Conservation (phyloP, 2,888 invertebrate species). For the Acleris literana region DNA sequence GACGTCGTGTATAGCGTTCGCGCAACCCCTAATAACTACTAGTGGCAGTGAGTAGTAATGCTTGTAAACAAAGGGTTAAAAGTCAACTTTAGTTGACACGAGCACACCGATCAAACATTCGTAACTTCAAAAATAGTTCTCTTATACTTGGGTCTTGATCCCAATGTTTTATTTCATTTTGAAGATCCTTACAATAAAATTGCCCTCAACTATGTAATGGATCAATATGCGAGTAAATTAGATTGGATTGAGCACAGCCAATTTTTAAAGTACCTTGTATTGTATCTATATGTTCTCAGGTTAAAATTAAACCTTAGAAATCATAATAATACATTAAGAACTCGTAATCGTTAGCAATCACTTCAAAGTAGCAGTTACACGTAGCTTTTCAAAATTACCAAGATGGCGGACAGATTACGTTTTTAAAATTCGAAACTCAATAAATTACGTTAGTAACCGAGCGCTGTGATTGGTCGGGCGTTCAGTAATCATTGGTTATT, state of each 20-base stretch:
- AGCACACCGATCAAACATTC: too few relatives aligned
- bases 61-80: too few relatives aligned
- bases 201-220: too few relatives aligned
- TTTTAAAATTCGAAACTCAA: conserved; percentile 76
- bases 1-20: too few relatives aligned
- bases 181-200: too few relatives aligned
- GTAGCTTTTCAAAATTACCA: conserved; percentile 70
- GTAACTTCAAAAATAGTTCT: too few relatives aligned
- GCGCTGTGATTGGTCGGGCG: conserved; percentile 63
- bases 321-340: conserved; percentile 46
- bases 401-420: conserved; percentile 68
- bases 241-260: neutral
- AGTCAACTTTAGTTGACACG: too few relatives aligned
- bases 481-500: conserved; percentile 60
- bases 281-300: neutral
- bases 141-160: too few relatives aligned
- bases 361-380: conserved; percentile 64
- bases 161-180: too few relatives aligned
- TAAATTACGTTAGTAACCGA: conserved; percentile 70
- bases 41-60: too few relatives aligned
- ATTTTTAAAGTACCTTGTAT: neutral
- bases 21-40: too few relatives aligned
- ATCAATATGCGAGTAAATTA: too few relatives aligned
- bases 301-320: conserved; percentile 23
- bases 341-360: conserved; percentile 54